phyloP scores from a whole-genome alignment of 2,888 invertebrate genomes.

The Parnassius glacialis region DNA sequence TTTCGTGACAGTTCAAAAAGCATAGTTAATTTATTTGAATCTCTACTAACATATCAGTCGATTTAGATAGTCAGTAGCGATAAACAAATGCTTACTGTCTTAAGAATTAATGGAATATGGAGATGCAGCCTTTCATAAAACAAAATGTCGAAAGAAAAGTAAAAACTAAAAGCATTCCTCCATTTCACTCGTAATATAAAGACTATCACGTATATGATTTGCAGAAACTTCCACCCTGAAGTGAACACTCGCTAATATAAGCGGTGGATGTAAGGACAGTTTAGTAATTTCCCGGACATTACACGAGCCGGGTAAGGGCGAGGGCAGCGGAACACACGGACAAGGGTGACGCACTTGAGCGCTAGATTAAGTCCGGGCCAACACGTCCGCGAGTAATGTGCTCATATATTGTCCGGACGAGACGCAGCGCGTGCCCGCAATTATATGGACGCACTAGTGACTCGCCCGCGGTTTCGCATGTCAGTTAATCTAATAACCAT shows the following conservation, averaged over 20 bases:
- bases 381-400: slow-evolving; percentile 79
- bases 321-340: slow-evolving; percentile 43
- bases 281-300: slow-evolving; percentile 38
- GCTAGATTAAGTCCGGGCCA: slow-evolving; percentile 74
- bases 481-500: no score
- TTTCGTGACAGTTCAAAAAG: no score
- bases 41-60: no score
- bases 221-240: not conserved
- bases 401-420: slow-evolving; percentile 74
- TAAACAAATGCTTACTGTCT: no score
- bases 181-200: no score
- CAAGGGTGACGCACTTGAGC: slow-evolving; percentile 73
- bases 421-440: slow-evolving; percentile 69
- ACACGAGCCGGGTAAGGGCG: slow-evolving; percentile 36
- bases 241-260: slow-evolving; percentile 8
- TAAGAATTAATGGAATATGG: no score
- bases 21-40: no score
- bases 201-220: no score
- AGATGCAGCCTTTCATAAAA: no score
- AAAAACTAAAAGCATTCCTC: no score
- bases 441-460: slow-evolving; percentile 47
- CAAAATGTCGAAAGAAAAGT: no score
- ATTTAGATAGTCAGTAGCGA: no score
- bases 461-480: slow-evolving; percentile 12
- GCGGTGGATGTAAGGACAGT: slow-evolving; percentile 24